These are phyloP conservation scores for human (Homo sapiens) DNA, from an alignment of 2,113 vertebrate species.

Conservation along the genomic window DNA sequence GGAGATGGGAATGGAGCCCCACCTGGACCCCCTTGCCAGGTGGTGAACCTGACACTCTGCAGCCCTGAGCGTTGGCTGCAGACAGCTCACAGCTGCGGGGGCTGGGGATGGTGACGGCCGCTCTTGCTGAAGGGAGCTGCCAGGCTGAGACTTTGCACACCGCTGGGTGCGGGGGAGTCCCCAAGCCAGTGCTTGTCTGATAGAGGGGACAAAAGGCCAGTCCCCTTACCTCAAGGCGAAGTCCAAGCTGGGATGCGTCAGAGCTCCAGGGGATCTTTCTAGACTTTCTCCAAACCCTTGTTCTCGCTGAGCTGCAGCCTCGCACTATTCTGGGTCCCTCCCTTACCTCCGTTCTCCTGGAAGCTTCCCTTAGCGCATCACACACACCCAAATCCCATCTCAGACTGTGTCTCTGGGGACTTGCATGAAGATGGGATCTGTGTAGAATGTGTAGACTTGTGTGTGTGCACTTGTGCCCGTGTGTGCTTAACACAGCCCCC, in stretches of 20 bases:
- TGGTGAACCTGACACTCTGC: rapidly evolving
- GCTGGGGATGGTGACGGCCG: background rate
- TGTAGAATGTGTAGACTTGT: background rate
- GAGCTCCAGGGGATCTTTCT: background rate
- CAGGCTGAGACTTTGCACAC: background rate
- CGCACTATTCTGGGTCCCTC: rapidly evolving
- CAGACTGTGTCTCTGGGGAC: background rate
- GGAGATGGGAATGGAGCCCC: background rate
- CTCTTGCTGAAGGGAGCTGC: background rate
- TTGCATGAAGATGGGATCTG: rapidly evolving
- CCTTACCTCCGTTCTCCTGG: background rate
- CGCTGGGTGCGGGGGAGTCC: rapidly evolving
- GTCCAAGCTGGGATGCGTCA: background rate
- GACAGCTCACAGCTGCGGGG: background rate
- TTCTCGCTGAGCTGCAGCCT: background rate
- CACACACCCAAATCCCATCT: background rate
- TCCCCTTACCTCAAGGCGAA: background rate
- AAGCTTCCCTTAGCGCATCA: no score
- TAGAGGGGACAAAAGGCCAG: background rate
- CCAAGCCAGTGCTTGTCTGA: background rate
- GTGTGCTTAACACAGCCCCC: background rate
- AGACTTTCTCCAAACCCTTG: background rate
- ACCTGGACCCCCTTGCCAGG: background rate
- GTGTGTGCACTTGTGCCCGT: background rate
- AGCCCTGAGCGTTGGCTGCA: rapidly evolving